Evolutionary conservation across 1,140 invertebrate species (phyloP).

Genomic region (Sycophaga agraensis): DNA sequence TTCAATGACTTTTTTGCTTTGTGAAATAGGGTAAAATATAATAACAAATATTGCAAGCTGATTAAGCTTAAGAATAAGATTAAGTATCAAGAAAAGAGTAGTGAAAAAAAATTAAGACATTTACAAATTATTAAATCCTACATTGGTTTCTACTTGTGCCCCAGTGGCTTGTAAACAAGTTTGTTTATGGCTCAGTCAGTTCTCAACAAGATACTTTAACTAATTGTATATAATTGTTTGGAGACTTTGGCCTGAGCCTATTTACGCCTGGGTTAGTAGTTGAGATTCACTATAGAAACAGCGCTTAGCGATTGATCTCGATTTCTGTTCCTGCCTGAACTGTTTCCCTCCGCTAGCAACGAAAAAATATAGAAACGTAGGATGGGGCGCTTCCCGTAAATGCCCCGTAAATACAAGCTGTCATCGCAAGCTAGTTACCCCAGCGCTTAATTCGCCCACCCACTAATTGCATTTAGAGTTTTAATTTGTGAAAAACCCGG

Average conservation of each 20-base stretch:
- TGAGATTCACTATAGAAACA: no score
- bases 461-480: conserved; percentile 49
- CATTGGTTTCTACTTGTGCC: no score
- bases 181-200: conserved; percentile 56
- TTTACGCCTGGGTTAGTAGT: no score
- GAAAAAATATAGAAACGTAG: conserved; percentile 32
- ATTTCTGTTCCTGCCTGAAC: conserved; percentile 20
- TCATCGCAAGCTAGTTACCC: conserved; percentile 21
- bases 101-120: no score
- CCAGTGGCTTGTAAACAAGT: conserved; percentile 51
- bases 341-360: neutral
- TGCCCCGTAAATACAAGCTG: conserved; percentile 32
- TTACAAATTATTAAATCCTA: no score
- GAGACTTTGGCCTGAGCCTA: no score
- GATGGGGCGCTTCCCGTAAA: conserved; percentile 28
- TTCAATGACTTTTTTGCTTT: no score
- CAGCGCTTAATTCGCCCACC: conserved; percentile 34
- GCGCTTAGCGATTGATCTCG: no score
- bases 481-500: conserved; percentile 47
- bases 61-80: no score
- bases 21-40: no score
- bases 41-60: no score
- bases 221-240: conserved; percentile 59
- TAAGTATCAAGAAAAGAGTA: no score
- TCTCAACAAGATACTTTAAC: conserved; percentile 54